phyloP scores from a whole-genome alignment of 2,888 invertebrate species.

The Pachliopta kotzebuea region DNA sequence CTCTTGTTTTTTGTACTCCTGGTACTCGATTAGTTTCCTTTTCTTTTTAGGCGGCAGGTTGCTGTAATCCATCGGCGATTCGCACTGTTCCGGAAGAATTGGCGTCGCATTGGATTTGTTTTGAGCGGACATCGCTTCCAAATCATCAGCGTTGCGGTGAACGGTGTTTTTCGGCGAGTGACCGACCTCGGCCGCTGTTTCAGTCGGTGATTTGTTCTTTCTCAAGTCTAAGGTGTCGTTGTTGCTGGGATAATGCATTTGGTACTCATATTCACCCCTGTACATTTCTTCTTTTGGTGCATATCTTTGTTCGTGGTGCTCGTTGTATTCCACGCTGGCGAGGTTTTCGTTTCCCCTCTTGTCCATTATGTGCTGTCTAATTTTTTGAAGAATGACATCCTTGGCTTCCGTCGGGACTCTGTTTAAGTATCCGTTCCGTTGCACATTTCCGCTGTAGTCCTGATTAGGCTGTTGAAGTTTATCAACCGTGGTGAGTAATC shows the following conservation, averaged over 20 bases:
- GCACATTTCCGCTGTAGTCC: slow-evolving; percentile 45
- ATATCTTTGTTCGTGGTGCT: slow-evolving; percentile 52
- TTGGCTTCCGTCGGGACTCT: slow-evolving; percentile 72
- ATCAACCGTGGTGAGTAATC: slow-evolving; percentile 78
- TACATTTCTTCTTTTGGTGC: slow-evolving; percentile 59
- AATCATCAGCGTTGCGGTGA: slow-evolving; percentile 42
- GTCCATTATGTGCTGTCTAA: slow-evolving; percentile 77
- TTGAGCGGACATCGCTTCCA: slow-evolving; percentile 50
- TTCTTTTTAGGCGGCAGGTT: slow-evolving; percentile 78
- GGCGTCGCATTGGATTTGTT: slow-evolving; percentile 55
- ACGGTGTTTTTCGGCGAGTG: slow-evolving; percentile 49
- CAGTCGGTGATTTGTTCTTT: slow-evolving; percentile 69
- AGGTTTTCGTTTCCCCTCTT: slow-evolving; percentile 64
- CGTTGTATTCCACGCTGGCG: slow-evolving; percentile 43
- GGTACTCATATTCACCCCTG: slow-evolving; percentile 53
- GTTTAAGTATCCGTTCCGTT: slow-evolving; percentile 61
- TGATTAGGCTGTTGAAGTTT: slow-evolving; percentile 57
- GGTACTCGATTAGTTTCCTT: slow-evolving; percentile 77
- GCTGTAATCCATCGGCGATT: slow-evolving; percentile 75
- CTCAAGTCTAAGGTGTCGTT: slow-evolving; percentile 69
- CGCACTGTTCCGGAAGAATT: slow-evolving; percentile 70
- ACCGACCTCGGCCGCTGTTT: slow-evolving; percentile 43
- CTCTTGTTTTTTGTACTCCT: slow-evolving; percentile 76
- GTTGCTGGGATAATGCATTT: slow-evolving; percentile 47
- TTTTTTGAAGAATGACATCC: slow-evolving; percentile 75